These are phyloP conservation scores for Carpatolechia fugitivella DNA, from an alignment of 2,888 invertebrate species.

Conservation along the genomic window DNA sequence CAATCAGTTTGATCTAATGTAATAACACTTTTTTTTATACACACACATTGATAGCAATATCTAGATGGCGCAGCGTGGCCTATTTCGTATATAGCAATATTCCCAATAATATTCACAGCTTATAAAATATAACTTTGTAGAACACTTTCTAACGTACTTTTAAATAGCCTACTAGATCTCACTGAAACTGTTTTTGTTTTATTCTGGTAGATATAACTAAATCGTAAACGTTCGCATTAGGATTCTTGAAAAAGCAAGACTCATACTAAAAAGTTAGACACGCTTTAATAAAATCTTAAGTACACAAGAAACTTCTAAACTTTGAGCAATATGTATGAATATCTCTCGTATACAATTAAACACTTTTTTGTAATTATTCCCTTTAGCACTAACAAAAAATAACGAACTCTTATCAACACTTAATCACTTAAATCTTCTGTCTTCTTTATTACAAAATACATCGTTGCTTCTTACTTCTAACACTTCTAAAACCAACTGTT, in stretches of 20 bases:
- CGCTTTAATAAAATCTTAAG: slow-evolving; percentile 60
- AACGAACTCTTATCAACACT: slow-evolving; percentile 43
- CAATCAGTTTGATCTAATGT: too few relatives aligned
- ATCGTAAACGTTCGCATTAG: too few relatives aligned
- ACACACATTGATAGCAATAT: too few relatives aligned
- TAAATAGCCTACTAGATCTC: too few relatives aligned
- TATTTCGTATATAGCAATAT: too few relatives aligned
- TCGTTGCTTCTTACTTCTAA: slow-evolving; percentile 44
- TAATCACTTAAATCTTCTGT: slow-evolving; percentile 45
- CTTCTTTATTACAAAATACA: slow-evolving; percentile 34
- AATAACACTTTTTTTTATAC: too few relatives aligned
- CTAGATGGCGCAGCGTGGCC: too few relatives aligned
- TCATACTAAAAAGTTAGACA: slow-evolving; percentile 36
- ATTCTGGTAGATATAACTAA: background rate
- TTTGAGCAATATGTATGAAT: slow-evolving; percentile 65
- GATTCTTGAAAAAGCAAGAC: background rate
- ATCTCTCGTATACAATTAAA: slow-evolving; percentile 41
- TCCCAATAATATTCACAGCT: too few relatives aligned
- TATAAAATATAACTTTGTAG: too few relatives aligned
- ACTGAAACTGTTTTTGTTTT: too few relatives aligned
- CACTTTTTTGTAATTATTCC: slow-evolving; percentile 19
- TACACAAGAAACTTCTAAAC: slow-evolving; percentile 44
- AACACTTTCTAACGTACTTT: too few relatives aligned
- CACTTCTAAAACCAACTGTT: slow-evolving; percentile 70
- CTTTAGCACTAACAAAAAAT: slow-evolving; percentile 42